phyloP scores from a whole-genome alignment of 2,797 vertebrate species.

The Gymnoscopelus microlampas region DNA sequence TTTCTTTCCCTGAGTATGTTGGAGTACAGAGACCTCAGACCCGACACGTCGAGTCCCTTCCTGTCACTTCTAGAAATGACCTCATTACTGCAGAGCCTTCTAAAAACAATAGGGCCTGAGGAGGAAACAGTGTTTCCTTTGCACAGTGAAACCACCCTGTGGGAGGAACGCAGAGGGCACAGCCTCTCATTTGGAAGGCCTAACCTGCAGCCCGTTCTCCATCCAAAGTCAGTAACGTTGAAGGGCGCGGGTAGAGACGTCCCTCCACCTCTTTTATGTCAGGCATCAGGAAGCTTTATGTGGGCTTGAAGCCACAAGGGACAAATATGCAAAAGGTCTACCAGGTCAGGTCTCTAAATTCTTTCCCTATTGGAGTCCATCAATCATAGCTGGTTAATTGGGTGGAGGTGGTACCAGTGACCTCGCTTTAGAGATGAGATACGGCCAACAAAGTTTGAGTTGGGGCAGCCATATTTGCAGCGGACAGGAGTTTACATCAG shows the following conservation, averaged over 20 bases:
- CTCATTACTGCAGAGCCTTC: constrained; percentile 57
- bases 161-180: neutral
- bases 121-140: constrained; percentile 72
- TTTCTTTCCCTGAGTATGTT: neutral
- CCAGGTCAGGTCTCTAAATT: constrained; percentile 48
- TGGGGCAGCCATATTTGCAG: neutral
- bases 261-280: constrained; percentile 38
- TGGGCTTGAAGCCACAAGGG: constrained; percentile 25
- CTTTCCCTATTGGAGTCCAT: constrained; percentile 36
- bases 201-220: constrained; percentile 20
- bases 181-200: constrained; percentile 60
- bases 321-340: constrained; percentile 47
- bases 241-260: constrained; percentile 26
- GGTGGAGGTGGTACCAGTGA: constrained; percentile 5
- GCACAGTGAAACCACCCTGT: constrained; percentile 49
- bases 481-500: constrained; percentile 33
- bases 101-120: constrained; percentile 64
- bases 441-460: constrained; percentile 7
- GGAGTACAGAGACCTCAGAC: constrained; percentile 15
- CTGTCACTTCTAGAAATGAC: constrained; percentile 55
- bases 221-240: constrained; percentile 40
- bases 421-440: constrained; percentile 26
- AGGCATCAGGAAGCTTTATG: constrained; percentile 27
- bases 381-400: constrained; percentile 25
- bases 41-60: constrained; percentile 20